Conservation (phyloP, 2,113 vertebrate species). For the Dryoscopus gambensis region DNA sequence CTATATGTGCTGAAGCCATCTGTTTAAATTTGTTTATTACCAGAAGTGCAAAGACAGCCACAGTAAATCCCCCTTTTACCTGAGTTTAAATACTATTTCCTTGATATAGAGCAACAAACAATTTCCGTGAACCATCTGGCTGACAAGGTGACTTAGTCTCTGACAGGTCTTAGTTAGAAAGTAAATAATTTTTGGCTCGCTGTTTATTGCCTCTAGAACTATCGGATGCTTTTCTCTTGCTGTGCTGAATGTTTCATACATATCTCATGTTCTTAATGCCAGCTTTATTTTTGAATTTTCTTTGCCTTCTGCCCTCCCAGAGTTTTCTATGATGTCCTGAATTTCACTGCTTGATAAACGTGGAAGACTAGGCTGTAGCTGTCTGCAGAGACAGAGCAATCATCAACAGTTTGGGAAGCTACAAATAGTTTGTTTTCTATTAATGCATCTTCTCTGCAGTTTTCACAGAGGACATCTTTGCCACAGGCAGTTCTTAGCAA, state of each 20-base stretch:
- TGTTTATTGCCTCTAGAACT: neutral
- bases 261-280: neutral
- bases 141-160: neutral
- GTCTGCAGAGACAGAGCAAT: neutral
- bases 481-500: neutral
- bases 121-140: neutral
- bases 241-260: neutral
- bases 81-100: neutral
- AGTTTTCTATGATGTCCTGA: neutral
- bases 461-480: neutral
- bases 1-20: neutral
- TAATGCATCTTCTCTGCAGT: neutral
- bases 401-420: neutral
- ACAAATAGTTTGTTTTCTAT: neutral
- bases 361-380: neutral
- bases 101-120: neutral
- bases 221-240: neutral
- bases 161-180: neutral
- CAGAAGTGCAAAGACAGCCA: neutral
- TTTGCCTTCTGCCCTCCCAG: neutral
- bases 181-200: neutral
- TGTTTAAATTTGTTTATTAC: constrained; percentile 38
- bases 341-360: neutral
- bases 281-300: neutral
- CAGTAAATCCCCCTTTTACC: neutral